Evolutionary conservation across 1,140 invertebrate species (phyloP).

Genomic region (Drosophila mayri): DNA sequence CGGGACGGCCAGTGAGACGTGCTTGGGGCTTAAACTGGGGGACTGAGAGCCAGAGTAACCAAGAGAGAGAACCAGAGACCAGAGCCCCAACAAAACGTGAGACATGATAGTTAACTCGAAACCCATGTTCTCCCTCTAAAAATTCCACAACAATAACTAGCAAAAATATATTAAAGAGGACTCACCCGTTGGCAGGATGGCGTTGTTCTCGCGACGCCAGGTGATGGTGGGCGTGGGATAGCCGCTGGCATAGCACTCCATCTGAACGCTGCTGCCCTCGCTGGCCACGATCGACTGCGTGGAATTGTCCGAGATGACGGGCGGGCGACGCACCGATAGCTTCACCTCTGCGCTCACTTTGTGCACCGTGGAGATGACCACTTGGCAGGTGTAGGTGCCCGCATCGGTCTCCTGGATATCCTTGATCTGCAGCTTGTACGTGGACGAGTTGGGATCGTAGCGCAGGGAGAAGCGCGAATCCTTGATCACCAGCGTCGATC

Average conservation of each 20-base stretch:
- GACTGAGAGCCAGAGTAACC: conserved; percentile 9
- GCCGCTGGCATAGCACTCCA: conserved; percentile 95
- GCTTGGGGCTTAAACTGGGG: conserved; percentile 8
- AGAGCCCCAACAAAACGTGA: conserved; percentile 52
- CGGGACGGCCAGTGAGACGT: conserved; percentile 23
- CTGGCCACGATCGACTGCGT: conserved; percentile 94
- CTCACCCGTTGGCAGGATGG: conserved; percentile 94
- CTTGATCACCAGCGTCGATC: conserved; percentile 92
- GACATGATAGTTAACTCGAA: conserved; percentile 5
- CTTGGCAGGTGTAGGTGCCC: conserved; percentile 94
- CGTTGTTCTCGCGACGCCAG: conserved; percentile 97
- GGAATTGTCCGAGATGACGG: conserved; percentile 96
- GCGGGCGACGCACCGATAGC: conserved; percentile 93
- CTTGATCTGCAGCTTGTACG: conserved; percentile 95
- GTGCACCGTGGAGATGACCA: conserved; percentile 91
- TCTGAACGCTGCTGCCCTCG: conserved; percentile 91
- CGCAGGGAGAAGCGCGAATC: conserved; percentile 95
- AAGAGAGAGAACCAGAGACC: conserved; percentile 28
- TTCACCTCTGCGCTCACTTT: conserved; percentile 93
- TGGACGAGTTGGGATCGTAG: conserved; percentile 91
- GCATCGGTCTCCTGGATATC: conserved; percentile 98
- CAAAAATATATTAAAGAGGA: conserved; percentile 63
- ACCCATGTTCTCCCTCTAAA: conserved; percentile 37
- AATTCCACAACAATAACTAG: conserved; percentile 18
- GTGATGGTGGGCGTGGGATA: conserved; percentile 93